Percentiles rank a stretch among this genome's conserved stretches.
phyloP scores from a whole-genome alignment of 2,888 invertebrate species.

The Scaptomyza reducta region DNA sequence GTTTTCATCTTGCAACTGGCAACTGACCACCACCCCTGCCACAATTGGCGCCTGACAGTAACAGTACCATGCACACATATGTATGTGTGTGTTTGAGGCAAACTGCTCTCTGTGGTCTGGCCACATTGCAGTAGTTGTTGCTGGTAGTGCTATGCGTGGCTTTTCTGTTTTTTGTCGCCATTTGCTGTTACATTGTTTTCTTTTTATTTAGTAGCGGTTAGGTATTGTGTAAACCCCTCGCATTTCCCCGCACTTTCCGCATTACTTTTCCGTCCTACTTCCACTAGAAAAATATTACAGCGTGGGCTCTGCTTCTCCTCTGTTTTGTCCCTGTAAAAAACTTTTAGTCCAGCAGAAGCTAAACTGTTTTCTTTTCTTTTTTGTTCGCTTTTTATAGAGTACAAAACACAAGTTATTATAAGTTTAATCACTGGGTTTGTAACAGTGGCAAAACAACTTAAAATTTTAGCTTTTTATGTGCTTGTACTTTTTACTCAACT shows the following conservation, averaged over 20 bases:
- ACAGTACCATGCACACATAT: background rate
- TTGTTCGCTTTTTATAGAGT: conserved; percentile 23
- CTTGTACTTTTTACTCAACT: background rate
- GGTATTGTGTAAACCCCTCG: conserved; percentile 30
- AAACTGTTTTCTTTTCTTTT: background rate
- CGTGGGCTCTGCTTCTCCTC: background rate
- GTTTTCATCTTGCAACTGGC: conserved; percentile 30
- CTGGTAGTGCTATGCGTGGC: conserved; percentile 56
- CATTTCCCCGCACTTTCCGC: background rate
- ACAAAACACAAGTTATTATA: conserved; percentile 21
- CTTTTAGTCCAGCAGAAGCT: conserved; percentile 48
- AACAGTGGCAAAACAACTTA: conserved; percentile 16
- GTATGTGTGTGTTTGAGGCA: background rate
- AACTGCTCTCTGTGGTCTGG: conserved; percentile 22
- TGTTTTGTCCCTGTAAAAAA: conserved; percentile 37
- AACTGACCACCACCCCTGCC: conserved; percentile 34
- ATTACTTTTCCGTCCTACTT: background rate
- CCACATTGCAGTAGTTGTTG: conserved; percentile 16
- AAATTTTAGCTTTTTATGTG: conserved; percentile 7
- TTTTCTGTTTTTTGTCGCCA: conserved; percentile 58
- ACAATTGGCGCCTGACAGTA: conserved; percentile 32
- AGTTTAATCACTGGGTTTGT: conserved; percentile 23
- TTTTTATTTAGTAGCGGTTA: conserved; percentile 69
- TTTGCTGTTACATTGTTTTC: conserved; percentile 78
- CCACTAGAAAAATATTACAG: background rate